Base-by-base conservation (phyloP, 2,113 vertebrate species). In the Glaucomys volans region DNA sequence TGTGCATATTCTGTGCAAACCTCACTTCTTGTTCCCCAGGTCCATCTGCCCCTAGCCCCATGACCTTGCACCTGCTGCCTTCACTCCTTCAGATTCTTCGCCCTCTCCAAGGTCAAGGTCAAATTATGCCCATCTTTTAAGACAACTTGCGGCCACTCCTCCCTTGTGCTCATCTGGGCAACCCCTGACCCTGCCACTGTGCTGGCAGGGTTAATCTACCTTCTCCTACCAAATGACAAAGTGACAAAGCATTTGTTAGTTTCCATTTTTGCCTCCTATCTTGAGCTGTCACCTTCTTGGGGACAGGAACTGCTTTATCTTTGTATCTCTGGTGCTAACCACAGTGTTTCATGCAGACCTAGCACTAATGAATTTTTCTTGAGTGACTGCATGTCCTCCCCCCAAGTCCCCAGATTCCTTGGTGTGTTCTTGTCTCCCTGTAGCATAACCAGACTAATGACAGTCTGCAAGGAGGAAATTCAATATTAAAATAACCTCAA, bases 401-500 rank as follows among this genome's bases (percentile, higher is more conserved):
- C 13, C 14, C 0, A 2, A 2, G 4, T 74, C 54, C 20, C 57
- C 71, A 4, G 10, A 16, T 37, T 83, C 74, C 84, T 83, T 35
- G 12, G 37, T 47, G 7, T 90, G 75, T 59, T 57, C 57, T 50
- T 94, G 26, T 93, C 90, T 96, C 64, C 42, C 30, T 32, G 86
- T 32, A 47, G 26, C 11, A 2, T 69, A 71, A 81, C 30, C 67
- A 74, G 69, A 74, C 72, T 74, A 86, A 74, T 26, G 47, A 37
- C 50, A 81, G 32, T 62, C 37, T 22, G 32, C 64, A 80, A 83
- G 57, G 37, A 93, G 32, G 35, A 94, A 93, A 88, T 69, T 42
- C 26, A 42, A 35, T 52, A 75, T 66, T 87, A 69, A 92, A 90
- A 87, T 79, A 67, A 79, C 32, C 40, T 52, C 50, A 83, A 95